Percentiles rank a stretch among this genome's conserved stretches.
These are phyloP conservation scores for Eupelmus urozonus DNA, from an alignment of 2,888 invertebrate genomes.

Conservation along the genomic window DNA sequence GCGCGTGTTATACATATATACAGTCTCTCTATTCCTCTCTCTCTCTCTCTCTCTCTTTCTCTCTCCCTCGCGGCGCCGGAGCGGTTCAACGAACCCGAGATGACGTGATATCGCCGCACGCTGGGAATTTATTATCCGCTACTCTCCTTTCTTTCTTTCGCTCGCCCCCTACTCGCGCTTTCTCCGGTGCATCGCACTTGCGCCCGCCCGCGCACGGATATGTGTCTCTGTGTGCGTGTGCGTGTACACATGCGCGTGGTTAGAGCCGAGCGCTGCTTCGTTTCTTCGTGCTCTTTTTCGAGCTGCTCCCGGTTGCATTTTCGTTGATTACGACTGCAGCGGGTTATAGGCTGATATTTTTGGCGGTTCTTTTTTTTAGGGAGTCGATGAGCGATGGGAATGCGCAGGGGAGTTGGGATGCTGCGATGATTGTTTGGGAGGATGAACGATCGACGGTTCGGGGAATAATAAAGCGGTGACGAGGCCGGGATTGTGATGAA, in stretches of 20 bases:
- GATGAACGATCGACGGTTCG: neutral
- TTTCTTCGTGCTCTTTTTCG: neutral
- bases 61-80: constrained; percentile 24
- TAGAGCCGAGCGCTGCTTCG: too few relatives aligned
- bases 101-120: constrained; percentile 66
- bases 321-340: constrained; percentile 14
- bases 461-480: neutral
- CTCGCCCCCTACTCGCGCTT: constrained; percentile 26
- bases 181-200: constrained; percentile 46
- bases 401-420: neutral
- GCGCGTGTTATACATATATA: neutral
- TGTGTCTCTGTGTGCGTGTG: neutral
- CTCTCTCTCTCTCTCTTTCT: constrained; percentile 18
- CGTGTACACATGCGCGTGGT: too few relatives aligned
- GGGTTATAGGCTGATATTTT: constrained; percentile 2
- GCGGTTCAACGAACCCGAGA: constrained; percentile 55
- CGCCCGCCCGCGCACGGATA: neutral
- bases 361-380: neutral
- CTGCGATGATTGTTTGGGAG: neutral
- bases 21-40: neutral
- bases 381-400: constrained; percentile 28
- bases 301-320: neutral
- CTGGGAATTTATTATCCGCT: constrained; percentile 72
- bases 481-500: too few relatives aligned
- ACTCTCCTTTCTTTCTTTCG: constrained; percentile 58